Percentiles rank a stretch among this genome's conserved stretches.
Conservation (phyloP, 2,888 invertebrate genomes). For the Gonocerus acuteangulatus region DNA sequence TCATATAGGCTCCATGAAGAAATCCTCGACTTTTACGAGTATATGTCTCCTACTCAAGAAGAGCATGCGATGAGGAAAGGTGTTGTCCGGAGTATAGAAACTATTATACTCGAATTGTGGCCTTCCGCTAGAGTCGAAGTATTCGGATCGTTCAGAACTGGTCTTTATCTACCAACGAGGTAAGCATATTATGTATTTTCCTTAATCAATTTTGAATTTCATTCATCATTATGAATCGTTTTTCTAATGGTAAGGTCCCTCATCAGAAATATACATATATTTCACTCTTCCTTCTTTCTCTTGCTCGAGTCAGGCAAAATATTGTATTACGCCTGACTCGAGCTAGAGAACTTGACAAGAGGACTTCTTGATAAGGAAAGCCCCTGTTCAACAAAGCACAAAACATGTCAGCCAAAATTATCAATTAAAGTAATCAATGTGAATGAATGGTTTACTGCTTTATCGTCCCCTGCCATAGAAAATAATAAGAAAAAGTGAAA, state of each 20-base stretch:
- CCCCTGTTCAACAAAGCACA: too few relatives aligned
- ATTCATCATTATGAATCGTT: too few relatives aligned
- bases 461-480: too few relatives aligned
- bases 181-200: conserved; percentile 42
- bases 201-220: too few relatives aligned
- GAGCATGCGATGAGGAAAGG: conserved; percentile 83
- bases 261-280: not conserved
- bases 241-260: not conserved
- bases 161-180: conserved; percentile 95
- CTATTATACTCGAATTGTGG: conserved; percentile 82
- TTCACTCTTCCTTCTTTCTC: not conserved
- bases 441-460: too few relatives aligned
- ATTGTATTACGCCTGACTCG: too few relatives aligned
- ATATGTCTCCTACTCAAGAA: conserved; percentile 87
- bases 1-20: conserved; percentile 94
- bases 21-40: conserved; percentile 91
- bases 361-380: too few relatives aligned
- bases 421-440: too few relatives aligned
- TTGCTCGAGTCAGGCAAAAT: too few relatives aligned
- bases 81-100: conserved; percentile 82
- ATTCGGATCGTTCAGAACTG: conserved; percentile 96
- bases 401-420: too few relatives aligned
- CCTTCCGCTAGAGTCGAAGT: conserved; percentile 91
- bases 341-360: too few relatives aligned
- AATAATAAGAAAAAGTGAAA: too few relatives aligned